Base-by-base conservation (phyloP, 2,797 vertebrate species). In the Trachurus trachurus region DNA sequence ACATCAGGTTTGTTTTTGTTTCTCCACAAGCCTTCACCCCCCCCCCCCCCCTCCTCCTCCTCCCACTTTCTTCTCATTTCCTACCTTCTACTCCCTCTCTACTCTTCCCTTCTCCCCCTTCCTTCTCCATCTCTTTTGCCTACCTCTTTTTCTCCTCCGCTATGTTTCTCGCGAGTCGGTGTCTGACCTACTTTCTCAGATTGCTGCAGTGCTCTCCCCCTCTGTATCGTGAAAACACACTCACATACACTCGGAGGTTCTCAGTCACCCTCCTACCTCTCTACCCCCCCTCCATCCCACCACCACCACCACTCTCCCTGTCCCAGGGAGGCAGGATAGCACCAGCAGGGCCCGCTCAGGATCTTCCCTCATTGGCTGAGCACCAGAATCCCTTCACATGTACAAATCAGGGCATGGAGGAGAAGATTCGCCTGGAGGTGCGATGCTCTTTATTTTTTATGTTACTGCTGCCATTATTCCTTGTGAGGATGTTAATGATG, bases 161-260 rank as follows among this genome's bases (percentile, higher is more conserved):
- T 83, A 87, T 89, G 85, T 84, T 89, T 93, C 84, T 84, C 84
- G 58, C 86, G 86, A 86, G 86, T 87, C 60, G 47, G 82, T 81
- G 90, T 92, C 91, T 93, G 91, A 92, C 92, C 92, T 93, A 94
- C 89, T 94, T 94, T 91, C 78, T 90, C 84, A 83, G 76, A 90
- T 90, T 94, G 91, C 90, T 92, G 93, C 91, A 94, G 90, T 92
- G 87, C 89, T 92, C 87, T 88, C 76, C 83, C 87, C 80, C 80
- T 88, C 84, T 87, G 81, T 91, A 86, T 87, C 78, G 21, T 80
- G 74, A 83, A 92, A 78, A 87, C 76, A 89, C 80, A 84, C 78
- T 54, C 50, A 6, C 11, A 12, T 12, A 85, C 82, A 87, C 9
- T 49, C 70, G 68, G 17, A 85, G 82, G 70, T 88, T 90, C 89